Conservation (phyloP, 2,888 invertebrate species). For the Helobdella robusta region DNA sequence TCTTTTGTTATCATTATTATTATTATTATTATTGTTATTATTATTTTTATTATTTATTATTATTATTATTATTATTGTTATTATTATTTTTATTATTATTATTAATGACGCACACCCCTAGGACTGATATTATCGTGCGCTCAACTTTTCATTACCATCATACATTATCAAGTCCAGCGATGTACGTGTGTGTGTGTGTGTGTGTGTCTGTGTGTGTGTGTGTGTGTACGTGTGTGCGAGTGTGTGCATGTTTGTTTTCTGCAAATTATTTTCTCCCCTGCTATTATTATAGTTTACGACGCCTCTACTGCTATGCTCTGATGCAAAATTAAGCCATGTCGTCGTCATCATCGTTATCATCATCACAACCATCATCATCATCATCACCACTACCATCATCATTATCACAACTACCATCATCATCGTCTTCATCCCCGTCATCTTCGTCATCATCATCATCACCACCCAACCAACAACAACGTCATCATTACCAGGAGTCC, state of each 20-base stretch:
- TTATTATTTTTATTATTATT: too few species aligned
- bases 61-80: too few species aligned
- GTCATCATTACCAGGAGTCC: conserved; percentile 69
- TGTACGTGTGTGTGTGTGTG: not conserved
- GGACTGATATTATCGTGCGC: too few species aligned
- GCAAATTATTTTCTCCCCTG: too few species aligned
- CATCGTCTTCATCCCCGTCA: conserved; percentile 25
- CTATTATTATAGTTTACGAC: too few species aligned
- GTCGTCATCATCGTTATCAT: conserved; percentile 23
- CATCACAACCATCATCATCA: conserved; percentile 28
- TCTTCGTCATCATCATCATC: conserved; percentile 29
- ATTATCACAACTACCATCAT: conserved; percentile 1
- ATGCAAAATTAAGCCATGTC: too few species aligned
- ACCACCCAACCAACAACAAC: too few species aligned
- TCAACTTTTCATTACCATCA: not conserved
- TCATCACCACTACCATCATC: conserved; percentile 28
- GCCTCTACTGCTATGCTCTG: too few species aligned
- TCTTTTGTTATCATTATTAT: too few species aligned
- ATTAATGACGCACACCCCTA: too few species aligned
- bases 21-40: too few species aligned
- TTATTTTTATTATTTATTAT: too few species aligned
- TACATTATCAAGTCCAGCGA: not conserved
- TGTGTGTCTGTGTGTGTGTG: conserved; percentile 13
- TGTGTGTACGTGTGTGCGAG: conserved; percentile 12
- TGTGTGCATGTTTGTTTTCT: not conserved